phyloP scores from a whole-genome alignment of 30 jellyfish, hydroid and myxozoan genomes.

The Clytia hemisphaerica region DNA sequence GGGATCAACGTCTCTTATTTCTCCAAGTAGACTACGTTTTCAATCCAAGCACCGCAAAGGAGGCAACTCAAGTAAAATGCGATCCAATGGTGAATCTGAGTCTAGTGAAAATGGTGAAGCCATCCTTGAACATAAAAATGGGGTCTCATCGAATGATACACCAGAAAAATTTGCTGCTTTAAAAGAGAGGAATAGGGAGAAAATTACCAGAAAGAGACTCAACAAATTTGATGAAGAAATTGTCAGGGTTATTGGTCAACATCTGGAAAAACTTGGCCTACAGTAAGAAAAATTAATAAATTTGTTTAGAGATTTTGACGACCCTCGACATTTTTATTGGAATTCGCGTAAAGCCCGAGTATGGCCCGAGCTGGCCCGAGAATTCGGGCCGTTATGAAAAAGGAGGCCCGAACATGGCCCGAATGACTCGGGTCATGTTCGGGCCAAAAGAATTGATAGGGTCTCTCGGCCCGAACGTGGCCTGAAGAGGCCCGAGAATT shows the following conservation, averaged over 20 bases:
- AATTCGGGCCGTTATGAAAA: too few species aligned
- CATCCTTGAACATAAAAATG: constrained; percentile 26
- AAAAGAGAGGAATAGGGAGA: constrained; percentile 39
- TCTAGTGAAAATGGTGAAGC: constrained; percentile 55
- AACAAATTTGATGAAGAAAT: constrained; percentile 80
- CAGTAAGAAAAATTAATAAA: constrained; percentile 30
- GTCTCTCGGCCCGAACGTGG: too few species aligned
- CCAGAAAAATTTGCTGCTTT: constrained; percentile 53
- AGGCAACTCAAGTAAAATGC: too few species aligned
- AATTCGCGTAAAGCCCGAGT: too few species aligned
- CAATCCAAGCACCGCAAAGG: too few species aligned
- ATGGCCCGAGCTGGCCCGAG: too few species aligned
- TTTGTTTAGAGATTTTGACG: neutral
- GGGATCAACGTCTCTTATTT: constrained; percentile 25
- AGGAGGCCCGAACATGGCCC: too few species aligned
- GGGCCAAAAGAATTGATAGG: too few species aligned
- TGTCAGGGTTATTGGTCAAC: constrained; percentile 83
- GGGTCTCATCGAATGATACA: constrained; percentile 46
- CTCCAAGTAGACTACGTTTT: too few species aligned
- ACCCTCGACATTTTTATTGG: too few species aligned
- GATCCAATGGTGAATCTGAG: constrained; percentile 23
- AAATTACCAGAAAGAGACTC: constrained; percentile 30
- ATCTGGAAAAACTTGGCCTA: constrained; percentile 67
- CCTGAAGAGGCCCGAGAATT: too few species aligned
- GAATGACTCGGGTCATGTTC: too few species aligned